Evolutionary conservation across 2,797 vertebrate genomes (phyloP).

Genomic region (Poeciliopsis paucimaculata): DNA sequence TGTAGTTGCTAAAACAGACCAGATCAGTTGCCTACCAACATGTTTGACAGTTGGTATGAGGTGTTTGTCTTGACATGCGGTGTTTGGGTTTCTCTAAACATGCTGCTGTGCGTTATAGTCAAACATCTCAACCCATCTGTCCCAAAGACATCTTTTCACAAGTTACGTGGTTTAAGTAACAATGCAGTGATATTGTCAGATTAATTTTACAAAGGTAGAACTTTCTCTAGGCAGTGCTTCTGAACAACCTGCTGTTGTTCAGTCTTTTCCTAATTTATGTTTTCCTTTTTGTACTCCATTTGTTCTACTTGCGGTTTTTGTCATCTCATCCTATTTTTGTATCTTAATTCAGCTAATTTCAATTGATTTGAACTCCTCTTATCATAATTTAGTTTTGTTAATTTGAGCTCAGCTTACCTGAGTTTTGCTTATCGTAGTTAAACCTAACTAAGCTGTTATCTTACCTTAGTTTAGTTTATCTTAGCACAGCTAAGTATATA

Average conservation of each 20-base stretch:
- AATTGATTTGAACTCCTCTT: not conserved
- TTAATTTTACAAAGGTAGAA: not conserved
- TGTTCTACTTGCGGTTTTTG: not conserved
- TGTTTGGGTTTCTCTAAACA: not conserved
- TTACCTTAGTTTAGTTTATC: not conserved
- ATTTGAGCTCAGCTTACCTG: not conserved
- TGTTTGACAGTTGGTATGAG: constrained; percentile 2
- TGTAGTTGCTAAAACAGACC: not conserved
- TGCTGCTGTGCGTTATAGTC: not conserved
- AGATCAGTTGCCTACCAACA: not conserved
- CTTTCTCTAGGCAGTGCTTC: not conserved
- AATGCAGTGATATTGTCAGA: not conserved
- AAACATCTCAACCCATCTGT: not conserved
- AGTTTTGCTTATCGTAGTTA: not conserved
- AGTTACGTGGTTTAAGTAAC: not conserved
- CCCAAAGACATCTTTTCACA: not conserved
- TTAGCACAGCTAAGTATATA: not conserved
- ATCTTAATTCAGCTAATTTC: not conserved
- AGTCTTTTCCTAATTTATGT: not conserved
- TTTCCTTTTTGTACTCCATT: not conserved
- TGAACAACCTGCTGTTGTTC: not conserved
- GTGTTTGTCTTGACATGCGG: not conserved
- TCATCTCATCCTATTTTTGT: not conserved
- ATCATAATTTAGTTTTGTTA: not conserved
- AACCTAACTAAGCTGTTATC: not conserved